Conservation (phyloP, 1,140 invertebrate genomes). For the Paraescarpia echinospica region DNA sequence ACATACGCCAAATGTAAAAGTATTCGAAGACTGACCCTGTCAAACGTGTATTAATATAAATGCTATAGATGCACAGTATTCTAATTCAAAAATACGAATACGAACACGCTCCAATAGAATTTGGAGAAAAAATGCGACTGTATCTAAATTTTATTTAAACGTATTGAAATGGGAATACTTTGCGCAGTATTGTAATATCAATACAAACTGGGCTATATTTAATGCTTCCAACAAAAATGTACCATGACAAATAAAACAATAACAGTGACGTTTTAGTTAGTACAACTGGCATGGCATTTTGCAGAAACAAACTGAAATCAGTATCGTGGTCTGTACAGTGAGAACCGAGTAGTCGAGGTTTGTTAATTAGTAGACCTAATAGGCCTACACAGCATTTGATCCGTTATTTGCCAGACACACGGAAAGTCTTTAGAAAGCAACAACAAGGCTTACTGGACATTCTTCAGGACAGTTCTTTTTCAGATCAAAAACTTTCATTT, state of each 20-base stretch:
- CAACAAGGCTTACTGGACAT: too few relatives aligned
- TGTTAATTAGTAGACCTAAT: background rate
- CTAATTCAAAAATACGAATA: background rate
- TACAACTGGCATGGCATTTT: background rate
- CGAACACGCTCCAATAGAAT: background rate
- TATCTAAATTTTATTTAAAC: background rate
- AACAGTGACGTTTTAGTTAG: too few relatives aligned
- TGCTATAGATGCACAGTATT: background rate
- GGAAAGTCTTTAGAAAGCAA: too few relatives aligned
- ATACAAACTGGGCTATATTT: background rate
- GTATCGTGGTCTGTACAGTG: background rate
- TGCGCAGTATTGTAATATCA: background rate
- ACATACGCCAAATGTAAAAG: background rate
- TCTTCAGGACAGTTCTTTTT: too few relatives aligned
- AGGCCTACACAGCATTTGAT: too few relatives aligned
- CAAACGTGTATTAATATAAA: background rate
- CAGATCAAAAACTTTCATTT: too few relatives aligned
- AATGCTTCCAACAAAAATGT: background rate
- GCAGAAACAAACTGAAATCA: background rate
- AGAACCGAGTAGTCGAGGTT: background rate
- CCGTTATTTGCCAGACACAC: too few relatives aligned
- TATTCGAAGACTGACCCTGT: too few relatives aligned
- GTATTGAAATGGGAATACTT: background rate
- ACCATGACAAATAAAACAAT: too few relatives aligned
- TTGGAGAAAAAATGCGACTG: background rate